Conservation (phyloP, 1,140 invertebrate genomes). For the Drosophila equinoxialis region DNA sequence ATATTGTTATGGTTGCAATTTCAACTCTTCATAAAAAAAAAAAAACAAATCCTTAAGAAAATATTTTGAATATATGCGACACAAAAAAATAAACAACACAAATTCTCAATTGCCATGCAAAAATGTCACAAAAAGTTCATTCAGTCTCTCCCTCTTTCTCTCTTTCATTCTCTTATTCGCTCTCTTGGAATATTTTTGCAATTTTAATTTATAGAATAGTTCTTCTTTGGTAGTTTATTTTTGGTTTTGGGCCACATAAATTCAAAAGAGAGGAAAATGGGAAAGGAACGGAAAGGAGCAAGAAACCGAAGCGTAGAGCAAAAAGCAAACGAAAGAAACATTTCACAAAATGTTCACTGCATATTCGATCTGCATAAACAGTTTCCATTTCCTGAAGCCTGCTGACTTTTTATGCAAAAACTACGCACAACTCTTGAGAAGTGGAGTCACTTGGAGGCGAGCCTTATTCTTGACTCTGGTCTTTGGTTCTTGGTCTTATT, state of each 20-base stretch:
- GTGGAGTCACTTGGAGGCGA: neutral
- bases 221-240: slow-evolving; percentile 44
- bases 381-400: slow-evolving; percentile 64
- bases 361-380: slow-evolving; percentile 79
- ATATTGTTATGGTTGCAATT: neutral
- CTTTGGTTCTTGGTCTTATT: neutral
- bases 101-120: slow-evolving; percentile 50
- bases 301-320: neutral
- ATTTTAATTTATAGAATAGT: slow-evolving; percentile 69
- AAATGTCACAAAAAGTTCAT: slow-evolving; percentile 59
- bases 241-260: slow-evolving; percentile 14
- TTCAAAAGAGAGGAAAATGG: neutral
- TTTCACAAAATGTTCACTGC: slow-evolving; percentile 49
- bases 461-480: neutral
- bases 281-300: slow-evolving; percentile 45
- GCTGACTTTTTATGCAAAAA: slow-evolving; percentile 57
- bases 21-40: neutral
- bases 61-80: slow-evolving; percentile 8
- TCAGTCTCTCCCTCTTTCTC: slow-evolving; percentile 10
- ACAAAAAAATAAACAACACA: slow-evolving; percentile 22
- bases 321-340: slow-evolving; percentile 36
- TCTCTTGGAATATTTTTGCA: slow-evolving; percentile 62
- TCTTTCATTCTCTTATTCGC: neutral
- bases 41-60: slow-evolving; percentile 11
- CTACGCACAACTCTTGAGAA: slow-evolving; percentile 35